Percentiles rank a stretch among this genome's conserved stretches.
These are phyloP conservation scores for Hermatobates lingyangjiaoensis DNA, from an alignment of 1,140 invertebrate genomes.

Conservation along the genomic window DNA sequence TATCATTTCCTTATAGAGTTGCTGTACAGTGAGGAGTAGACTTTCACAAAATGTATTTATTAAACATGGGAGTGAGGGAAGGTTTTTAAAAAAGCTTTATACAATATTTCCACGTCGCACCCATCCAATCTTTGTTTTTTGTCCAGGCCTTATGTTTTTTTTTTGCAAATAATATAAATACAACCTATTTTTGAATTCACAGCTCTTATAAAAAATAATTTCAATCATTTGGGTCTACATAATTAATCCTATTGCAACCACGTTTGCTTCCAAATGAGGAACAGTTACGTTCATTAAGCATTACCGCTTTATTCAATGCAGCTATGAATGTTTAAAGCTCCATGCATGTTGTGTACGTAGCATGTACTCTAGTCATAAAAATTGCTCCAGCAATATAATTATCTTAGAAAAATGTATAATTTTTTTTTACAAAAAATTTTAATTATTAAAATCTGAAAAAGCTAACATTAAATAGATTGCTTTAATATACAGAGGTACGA, in stretches of 20 bases:
- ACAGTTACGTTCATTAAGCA: neutral
- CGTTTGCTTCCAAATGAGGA: slow-evolving; percentile 1
- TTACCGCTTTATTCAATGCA: neutral
- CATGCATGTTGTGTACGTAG: slow-evolving; percentile 4
- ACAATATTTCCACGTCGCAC: slow-evolving; percentile 9
- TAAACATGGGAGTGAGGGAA: slow-evolving; percentile 3
- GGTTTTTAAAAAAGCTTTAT: slow-evolving; percentile 8
- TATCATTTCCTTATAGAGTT: neutral
- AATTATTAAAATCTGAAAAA: neutral
- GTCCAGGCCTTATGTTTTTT: slow-evolving; percentile 1
- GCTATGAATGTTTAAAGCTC: slow-evolving; percentile 1
- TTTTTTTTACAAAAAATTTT: slow-evolving; percentile 4
- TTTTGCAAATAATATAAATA: slow-evolving; percentile 1
- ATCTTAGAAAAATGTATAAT: slow-evolving; percentile 4
- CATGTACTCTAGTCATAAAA: slow-evolving; percentile 2
- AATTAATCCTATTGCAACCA: neutral
- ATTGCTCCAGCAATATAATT: slow-evolving; percentile 7
- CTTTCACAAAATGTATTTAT: slow-evolving; percentile 1
- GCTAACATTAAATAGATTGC: neutral
- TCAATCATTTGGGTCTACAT: slow-evolving; percentile 1
- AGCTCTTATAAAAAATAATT: neutral
- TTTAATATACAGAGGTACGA: neutral
- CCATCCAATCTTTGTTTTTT: slow-evolving; percentile 4
- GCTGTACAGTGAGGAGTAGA: neutral
- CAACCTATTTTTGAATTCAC: neutral